These are phyloP conservation scores for Oryctes rhinoceros DNA, from an alignment of 1,140 invertebrate genomes.

Conservation along the genomic window DNA sequence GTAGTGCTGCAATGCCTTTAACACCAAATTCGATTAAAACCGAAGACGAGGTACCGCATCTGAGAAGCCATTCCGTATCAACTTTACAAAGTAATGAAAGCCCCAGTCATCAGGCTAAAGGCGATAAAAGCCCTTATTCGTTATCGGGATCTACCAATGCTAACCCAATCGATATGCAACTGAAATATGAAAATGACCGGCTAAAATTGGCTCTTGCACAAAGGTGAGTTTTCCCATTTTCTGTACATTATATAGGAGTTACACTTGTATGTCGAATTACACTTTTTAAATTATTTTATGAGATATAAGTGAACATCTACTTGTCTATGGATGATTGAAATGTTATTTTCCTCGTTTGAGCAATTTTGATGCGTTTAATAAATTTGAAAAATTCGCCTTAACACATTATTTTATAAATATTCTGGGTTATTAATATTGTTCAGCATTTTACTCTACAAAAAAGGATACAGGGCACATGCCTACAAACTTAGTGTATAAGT, in stretches of 20 bases:
- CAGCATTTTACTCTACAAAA: too few relatives aligned
- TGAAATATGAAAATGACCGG: constrained; percentile 97
- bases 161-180: constrained; percentile 80
- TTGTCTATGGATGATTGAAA: too few relatives aligned
- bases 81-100: constrained; percentile 66
- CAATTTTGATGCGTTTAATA: too few relatives aligned
- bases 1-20: constrained; percentile 48
- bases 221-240: constrained; percentile 69
- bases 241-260: too few relatives aligned
- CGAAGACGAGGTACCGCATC: constrained; percentile 60
- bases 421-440: too few relatives aligned
- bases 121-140: constrained; percentile 58
- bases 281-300: not conserved
- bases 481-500: too few relatives aligned
- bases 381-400: too few relatives aligned
- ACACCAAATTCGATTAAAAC: constrained; percentile 50
- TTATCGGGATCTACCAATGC: constrained; percentile 57
- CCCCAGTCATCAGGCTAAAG: constrained; percentile 68
- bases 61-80: constrained; percentile 66
- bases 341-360: too few relatives aligned
- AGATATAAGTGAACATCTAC: too few relatives aligned
- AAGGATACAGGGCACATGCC: too few relatives aligned
- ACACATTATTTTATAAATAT: too few relatives aligned
- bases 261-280: too few relatives aligned
- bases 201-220: constrained; percentile 95